phyloP scores from a whole-genome alignment of 2,113 vertebrate species.

The Boleophthalmus pectinirostris region DNA sequence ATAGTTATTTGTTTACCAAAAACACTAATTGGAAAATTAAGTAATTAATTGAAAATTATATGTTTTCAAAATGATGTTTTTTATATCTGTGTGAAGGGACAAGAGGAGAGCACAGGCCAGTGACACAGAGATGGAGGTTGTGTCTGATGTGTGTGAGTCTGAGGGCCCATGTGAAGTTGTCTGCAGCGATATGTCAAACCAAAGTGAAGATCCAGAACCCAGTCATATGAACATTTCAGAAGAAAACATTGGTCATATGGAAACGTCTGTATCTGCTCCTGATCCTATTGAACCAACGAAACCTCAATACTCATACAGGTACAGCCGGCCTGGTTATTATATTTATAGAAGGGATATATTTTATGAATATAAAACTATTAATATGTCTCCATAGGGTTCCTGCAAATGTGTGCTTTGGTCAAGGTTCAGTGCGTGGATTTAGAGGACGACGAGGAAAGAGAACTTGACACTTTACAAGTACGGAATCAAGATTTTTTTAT shows the following conservation, averaged over 20 bases:
- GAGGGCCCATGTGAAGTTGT: conserved; percentile 63
- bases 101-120: conserved; percentile 29
- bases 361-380: background rate
- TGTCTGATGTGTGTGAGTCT: conserved; percentile 30
- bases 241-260: conserved; percentile 21
- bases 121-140: conserved; percentile 53
- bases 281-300: conserved; percentile 29
- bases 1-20: too few relatives aligned
- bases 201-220: conserved; percentile 54
- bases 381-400: conserved; percentile 77
- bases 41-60: background rate
- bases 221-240: conserved; percentile 65
- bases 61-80: background rate
- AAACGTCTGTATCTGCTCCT: conserved; percentile 3
- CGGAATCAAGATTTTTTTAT: background rate
- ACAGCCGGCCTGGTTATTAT: conserved; percentile 11
- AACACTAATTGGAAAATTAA: too few relatives aligned
- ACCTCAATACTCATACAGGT: conserved; percentile 80
- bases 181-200: background rate
- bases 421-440: conserved; percentile 84
- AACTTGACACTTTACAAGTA: conserved; percentile 67
- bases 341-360: background rate
- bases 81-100: conserved; percentile 2
- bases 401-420: conserved; percentile 83
- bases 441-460: conserved; percentile 77